Conservation (phyloP, 2,797 vertebrate species). For the Protosalanx chinensis region DNA sequence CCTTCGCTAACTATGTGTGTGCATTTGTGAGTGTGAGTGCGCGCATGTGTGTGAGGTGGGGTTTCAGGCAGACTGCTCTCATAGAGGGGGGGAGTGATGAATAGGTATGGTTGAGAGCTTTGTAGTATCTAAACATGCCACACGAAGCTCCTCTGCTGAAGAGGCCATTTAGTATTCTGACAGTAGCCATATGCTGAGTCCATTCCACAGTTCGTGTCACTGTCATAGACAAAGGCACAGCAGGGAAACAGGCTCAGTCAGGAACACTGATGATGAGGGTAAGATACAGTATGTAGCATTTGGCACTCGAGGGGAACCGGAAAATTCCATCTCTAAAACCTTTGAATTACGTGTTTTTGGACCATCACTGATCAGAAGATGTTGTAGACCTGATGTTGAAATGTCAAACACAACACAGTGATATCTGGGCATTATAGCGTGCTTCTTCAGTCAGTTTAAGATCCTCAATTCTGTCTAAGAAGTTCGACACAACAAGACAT, state of each 20-base stretch:
- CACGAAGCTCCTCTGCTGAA: conserved; percentile 42
- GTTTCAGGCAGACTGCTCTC: conserved; percentile 20
- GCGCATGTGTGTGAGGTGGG: conserved; percentile 1
- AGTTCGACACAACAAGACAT: background rate
- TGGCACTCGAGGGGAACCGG: too few relatives aligned
- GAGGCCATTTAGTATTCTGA: conserved; percentile 41
- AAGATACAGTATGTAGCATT: background rate
- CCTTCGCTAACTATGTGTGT: background rate
- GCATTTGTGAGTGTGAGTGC: background rate
- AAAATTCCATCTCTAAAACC: too few relatives aligned
- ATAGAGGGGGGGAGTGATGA: conserved; percentile 30
- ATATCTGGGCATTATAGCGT: background rate
- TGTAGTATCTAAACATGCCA: conserved; percentile 38
- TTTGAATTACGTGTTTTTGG: too few relatives aligned
- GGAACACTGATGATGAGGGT: background rate
- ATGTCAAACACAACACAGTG: too few relatives aligned
- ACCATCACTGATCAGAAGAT: too few relatives aligned
- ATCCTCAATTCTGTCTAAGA: background rate
- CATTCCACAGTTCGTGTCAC: conserved; percentile 11
- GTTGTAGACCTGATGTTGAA: too few relatives aligned
- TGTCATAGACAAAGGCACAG: background rate
- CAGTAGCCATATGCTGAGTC: conserved; percentile 16
- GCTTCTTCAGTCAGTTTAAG: background rate
- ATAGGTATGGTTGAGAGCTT: conserved; percentile 26
- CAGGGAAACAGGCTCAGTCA: background rate